A percentile compares a stretch with the other conserved stretches of the same genome.
phyloP scores from a whole-genome alignment of 2,113 vertebrate genomes.

The Cygnus atratus region DNA sequence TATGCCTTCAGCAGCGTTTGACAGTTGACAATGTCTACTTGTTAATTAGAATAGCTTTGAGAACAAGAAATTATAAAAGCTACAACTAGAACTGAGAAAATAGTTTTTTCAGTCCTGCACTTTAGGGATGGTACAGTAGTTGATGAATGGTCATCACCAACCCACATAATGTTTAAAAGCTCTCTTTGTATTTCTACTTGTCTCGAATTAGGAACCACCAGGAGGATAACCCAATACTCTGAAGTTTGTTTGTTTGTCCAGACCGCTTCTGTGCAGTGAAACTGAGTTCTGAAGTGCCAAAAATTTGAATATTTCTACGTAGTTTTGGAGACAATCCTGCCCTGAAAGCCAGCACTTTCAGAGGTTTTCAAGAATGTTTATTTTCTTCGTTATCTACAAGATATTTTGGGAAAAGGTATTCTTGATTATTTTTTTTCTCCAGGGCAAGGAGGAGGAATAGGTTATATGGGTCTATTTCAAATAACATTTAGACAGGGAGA shows the following conservation, averaged over 20 bases:
- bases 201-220: background rate
- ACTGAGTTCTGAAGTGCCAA: background rate
- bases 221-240: background rate
- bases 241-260: background rate
- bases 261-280: background rate
- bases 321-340: background rate
- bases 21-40: background rate
- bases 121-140: background rate
- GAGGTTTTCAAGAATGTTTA: background rate
- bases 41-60: background rate
- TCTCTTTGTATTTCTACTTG: background rate
- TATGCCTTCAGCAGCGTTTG: background rate
- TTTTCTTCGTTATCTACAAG: background rate
- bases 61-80: background rate
- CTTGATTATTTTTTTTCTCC: background rate
- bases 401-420: background rate
- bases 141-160: background rate
- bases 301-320: background rate
- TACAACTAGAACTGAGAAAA: background rate
- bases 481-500: background rate
- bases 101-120: background rate
- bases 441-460: too few species aligned
- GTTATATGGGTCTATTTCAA: background rate
- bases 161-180: background rate
- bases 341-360: background rate